Evolutionary conservation across 2,113 vertebrate genomes (phyloP).

Genomic region (Pao palembangensis): DNA sequence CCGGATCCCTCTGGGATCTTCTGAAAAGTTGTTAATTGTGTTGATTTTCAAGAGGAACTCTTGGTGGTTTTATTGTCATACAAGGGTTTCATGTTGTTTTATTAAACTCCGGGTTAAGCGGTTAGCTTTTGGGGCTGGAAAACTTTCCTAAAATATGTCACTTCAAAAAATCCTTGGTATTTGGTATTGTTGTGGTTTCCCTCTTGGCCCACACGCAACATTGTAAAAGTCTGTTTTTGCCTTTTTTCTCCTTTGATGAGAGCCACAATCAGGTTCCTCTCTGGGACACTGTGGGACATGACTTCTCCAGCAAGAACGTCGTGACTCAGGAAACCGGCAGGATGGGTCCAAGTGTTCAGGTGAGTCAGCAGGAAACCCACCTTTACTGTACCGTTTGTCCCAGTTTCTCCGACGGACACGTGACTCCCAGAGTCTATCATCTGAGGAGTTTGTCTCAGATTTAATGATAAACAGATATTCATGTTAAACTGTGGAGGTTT

Average conservation of each 20-base stretch:
- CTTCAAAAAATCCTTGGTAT: conserved; percentile 51
- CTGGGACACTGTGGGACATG: conserved; percentile 44
- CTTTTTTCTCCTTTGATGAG: conserved; percentile 49
- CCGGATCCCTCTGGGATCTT: conserved; percentile 13
- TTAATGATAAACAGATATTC: neutral
- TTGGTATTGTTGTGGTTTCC: conserved; percentile 55
- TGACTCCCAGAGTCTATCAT: too few relatives aligned
- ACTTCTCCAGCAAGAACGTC: conserved; percentile 49
- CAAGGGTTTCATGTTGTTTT: conserved; percentile 36
- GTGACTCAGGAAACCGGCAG: conserved; percentile 55
- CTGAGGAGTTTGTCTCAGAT: neutral
- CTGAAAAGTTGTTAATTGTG: conserved; percentile 17
- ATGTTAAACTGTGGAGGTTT: neutral
- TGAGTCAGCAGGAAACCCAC: conserved; percentile 59
- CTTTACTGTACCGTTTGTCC: neutral
- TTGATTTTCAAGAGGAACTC: conserved; percentile 27
- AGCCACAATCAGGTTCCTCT: conserved; percentile 40
- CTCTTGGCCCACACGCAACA: conserved; percentile 33
- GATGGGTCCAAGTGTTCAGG: conserved; percentile 43
- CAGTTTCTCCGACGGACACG: too few relatives aligned
- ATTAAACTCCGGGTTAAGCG: conserved; percentile 40
- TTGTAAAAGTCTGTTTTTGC: conserved; percentile 56
- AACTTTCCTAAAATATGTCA: conserved; percentile 46
- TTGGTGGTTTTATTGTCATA: conserved; percentile 38
- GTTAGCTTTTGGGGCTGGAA: conserved; percentile 26